phyloP scores from a whole-genome alignment of 2,797 vertebrate species.

The Lacerta agilis region DNA sequence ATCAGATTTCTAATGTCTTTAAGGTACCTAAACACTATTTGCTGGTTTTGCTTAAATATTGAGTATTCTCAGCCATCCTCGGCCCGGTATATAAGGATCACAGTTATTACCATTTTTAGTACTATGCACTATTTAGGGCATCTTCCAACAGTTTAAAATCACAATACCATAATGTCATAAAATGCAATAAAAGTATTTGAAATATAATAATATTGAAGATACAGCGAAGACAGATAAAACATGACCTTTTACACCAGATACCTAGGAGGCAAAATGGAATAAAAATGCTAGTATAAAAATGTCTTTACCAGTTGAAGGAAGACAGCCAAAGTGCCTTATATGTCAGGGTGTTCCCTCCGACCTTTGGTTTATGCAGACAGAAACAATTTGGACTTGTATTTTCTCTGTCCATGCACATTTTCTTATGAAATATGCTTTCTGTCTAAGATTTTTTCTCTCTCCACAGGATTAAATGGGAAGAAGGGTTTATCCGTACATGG shows the following conservation, averaged over 20 bases:
- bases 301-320: background rate
- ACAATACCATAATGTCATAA: background rate
- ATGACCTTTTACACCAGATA: background rate
- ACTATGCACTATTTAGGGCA: background rate
- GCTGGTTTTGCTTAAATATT: background rate
- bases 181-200: background rate
- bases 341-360: too few species aligned
- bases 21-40: too few species aligned
- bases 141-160: background rate
- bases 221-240: background rate
- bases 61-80: background rate
- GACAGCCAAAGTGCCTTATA: too few species aligned
- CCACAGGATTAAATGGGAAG: slow-evolving; percentile 17
- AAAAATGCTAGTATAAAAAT: background rate
- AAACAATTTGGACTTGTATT: slow-evolving; percentile 20
- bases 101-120: background rate
- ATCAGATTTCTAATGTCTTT: too few species aligned
- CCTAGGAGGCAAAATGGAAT: background rate
- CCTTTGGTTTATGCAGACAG: background rate
- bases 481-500: slow-evolving; percentile 34
- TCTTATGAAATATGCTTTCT: slow-evolving; percentile 23
- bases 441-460: background rate
- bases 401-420: slow-evolving; percentile 24
- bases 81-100: too few species aligned
- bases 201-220: background rate